Evolutionary conservation across 2,113 vertebrate genomes (phyloP).

Genomic region (Podilymbus podiceps): DNA sequence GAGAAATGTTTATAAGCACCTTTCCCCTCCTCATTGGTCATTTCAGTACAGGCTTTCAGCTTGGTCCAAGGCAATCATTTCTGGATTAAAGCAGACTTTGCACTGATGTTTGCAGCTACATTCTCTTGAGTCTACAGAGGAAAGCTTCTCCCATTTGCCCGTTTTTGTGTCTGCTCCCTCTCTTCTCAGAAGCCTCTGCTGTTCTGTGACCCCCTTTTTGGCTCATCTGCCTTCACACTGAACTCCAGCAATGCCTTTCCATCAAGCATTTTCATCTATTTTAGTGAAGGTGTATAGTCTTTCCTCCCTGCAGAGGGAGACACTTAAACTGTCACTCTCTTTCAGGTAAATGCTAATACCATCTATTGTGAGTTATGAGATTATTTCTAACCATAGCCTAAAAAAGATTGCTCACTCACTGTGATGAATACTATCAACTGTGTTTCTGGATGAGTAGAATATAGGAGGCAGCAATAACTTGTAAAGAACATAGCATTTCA

Average conservation of each 20-base stretch:
- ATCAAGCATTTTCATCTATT: not conserved
- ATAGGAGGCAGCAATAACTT: not conserved
- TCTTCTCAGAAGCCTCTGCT: not conserved
- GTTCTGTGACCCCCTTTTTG: not conserved
- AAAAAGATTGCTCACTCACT: not conserved
- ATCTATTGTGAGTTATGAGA: not conserved
- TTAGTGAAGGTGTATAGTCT: not conserved
- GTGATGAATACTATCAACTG: not conserved
- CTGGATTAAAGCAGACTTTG: not conserved
- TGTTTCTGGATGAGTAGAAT: not conserved
- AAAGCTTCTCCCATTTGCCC: not conserved
- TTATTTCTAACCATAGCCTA: not conserved
- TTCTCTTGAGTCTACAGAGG: not conserved
- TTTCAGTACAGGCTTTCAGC: not conserved
- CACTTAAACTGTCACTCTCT: not conserved
- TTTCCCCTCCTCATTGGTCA: not conserved
- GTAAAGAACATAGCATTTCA: not conserved
- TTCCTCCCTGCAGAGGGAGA: not conserved
- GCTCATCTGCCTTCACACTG: not conserved
- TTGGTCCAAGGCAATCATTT: not conserved
- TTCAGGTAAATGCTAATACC: not conserved
- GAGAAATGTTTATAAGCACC: not conserved
- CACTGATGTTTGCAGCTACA: not conserved
- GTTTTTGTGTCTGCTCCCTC: not conserved
- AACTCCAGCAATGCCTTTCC: not conserved